phyloP scores from a whole-genome alignment of 2,113 vertebrate genomes.

The Colaptes auratus region DNA sequence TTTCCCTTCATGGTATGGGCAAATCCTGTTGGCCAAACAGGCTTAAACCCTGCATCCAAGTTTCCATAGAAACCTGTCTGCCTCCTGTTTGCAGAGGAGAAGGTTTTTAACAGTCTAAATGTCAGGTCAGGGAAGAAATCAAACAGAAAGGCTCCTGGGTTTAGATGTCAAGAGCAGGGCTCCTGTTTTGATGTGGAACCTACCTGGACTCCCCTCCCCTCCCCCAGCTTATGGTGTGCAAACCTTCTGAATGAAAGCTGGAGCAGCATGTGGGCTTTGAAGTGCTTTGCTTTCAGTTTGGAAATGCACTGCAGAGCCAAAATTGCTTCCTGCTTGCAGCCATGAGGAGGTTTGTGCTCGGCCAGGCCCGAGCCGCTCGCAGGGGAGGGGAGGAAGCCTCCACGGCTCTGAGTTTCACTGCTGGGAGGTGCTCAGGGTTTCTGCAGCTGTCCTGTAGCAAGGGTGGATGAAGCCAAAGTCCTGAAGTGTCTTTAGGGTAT shows the following conservation, averaged over 20 bases:
- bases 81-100: not conserved
- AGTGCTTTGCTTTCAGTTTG: not conserved
- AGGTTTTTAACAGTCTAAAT: constrained; percentile 1
- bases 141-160: not conserved
- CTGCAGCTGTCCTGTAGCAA: not conserved
- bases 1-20: constrained; percentile 40
- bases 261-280: not conserved
- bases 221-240: not conserved
- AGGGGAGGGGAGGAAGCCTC: not conserved
- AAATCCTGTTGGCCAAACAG: constrained; percentile 20
- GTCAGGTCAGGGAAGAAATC: not conserved
- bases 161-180: not conserved
- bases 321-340: not conserved
- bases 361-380: not conserved
- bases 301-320: not conserved
- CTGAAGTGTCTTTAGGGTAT: constrained; percentile 7
- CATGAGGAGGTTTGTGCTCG: not conserved
- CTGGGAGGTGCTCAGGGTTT: not conserved
- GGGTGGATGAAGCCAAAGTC: not conserved
- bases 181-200: not conserved
- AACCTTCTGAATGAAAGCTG: not conserved
- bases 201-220: not conserved
- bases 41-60: not conserved
- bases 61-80: constrained; percentile 58
- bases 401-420: not conserved